phyloP scores from a whole-genome alignment of 30 jellyfish, hydroid and myxozoan species.

The Mastigias papua region DNA sequence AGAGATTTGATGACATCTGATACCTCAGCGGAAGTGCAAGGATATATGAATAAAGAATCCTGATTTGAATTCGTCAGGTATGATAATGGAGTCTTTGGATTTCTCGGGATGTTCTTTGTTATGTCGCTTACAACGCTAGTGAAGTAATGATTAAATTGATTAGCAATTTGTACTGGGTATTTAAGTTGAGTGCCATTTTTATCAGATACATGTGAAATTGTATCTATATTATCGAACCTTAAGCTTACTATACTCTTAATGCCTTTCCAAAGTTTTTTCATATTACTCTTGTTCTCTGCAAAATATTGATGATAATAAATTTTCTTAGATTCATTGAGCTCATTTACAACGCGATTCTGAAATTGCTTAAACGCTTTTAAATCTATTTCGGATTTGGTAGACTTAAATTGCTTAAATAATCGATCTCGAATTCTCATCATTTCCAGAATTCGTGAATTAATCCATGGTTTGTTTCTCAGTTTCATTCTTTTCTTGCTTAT shows the following conservation, averaged over 20 bases:
- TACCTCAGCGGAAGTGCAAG: conserved; percentile 58
- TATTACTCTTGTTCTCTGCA: neutral
- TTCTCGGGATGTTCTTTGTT: conserved; percentile 67
- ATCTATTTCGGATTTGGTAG: conserved; percentile 14
- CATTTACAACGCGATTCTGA: conserved; percentile 38
- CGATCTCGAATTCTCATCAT: neutral
- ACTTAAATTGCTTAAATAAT: neutral
- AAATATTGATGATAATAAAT: neutral
- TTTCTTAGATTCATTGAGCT: conserved; percentile 9
- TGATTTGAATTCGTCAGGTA: conserved; percentile 57
- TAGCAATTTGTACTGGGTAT: too few species aligned
- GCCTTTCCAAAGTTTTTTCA: neutral
- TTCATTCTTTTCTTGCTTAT: neutral
- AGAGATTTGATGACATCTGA: conserved; percentile 26
- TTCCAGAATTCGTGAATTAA: neutral
- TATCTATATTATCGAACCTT: conserved; percentile 23
- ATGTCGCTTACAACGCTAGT: too few species aligned
- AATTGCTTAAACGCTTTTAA: conserved; percentile 17
- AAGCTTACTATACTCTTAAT: neutral
- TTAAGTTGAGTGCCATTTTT: conserved; percentile 23
- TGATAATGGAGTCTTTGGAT: conserved; percentile 58
- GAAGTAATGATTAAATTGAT: too few species aligned
- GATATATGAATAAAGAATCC: conserved; percentile 53
- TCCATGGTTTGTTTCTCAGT: neutral
- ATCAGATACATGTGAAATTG: conserved; percentile 31